These are phyloP conservation scores for Ceratoteleas bidentatus DNA, from an alignment of 1,140 invertebrate genomes.

Conservation along the genomic window DNA sequence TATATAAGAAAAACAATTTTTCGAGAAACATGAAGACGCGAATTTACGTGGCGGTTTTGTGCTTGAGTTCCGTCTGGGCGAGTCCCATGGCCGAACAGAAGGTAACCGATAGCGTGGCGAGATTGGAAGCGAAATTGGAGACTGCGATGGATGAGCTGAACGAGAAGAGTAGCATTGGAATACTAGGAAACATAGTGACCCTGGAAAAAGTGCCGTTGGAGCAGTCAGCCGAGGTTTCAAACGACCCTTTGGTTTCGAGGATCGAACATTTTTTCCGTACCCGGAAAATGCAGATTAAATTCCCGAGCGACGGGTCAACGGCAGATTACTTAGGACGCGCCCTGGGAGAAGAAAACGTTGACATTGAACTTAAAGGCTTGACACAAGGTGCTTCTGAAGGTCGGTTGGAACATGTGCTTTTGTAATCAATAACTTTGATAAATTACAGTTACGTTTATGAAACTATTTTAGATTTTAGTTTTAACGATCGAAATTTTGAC, in stretches of 20 bases:
- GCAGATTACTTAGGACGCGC: slow-evolving; percentile 77
- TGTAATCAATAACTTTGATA: no score
- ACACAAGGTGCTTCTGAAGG: slow-evolving; percentile 76
- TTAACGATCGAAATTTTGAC: no score
- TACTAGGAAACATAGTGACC: slow-evolving; percentile 74
- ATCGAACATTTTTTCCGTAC: slow-evolving; percentile 75
- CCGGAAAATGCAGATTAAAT: slow-evolving; percentile 70
- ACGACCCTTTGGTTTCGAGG: slow-evolving; percentile 74
- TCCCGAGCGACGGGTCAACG: slow-evolving; percentile 75
- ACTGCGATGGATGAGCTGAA: slow-evolving; percentile 74
- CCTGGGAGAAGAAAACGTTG: slow-evolving; percentile 73
- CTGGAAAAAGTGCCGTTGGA: slow-evolving; percentile 71
- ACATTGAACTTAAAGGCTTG: slow-evolving; percentile 71
- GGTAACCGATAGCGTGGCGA: slow-evolving; percentile 32
- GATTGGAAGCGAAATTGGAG: slow-evolving; percentile 69
- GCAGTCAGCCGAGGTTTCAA: slow-evolving; percentile 13
- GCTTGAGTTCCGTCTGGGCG: slow-evolving; percentile 39
- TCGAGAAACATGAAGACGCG: slow-evolving; percentile 62
- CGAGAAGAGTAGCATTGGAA: slow-evolving; percentile 66
- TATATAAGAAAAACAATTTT: no score
- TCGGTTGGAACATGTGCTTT: no score
- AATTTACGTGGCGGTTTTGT: slow-evolving; percentile 62
- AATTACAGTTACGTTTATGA: no score
- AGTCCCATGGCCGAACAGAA: slow-evolving; percentile 30
- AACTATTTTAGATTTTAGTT: no score